Conservation (phyloP, 2,888 invertebrate genomes). For the Ariolimax columbianus region DNA sequence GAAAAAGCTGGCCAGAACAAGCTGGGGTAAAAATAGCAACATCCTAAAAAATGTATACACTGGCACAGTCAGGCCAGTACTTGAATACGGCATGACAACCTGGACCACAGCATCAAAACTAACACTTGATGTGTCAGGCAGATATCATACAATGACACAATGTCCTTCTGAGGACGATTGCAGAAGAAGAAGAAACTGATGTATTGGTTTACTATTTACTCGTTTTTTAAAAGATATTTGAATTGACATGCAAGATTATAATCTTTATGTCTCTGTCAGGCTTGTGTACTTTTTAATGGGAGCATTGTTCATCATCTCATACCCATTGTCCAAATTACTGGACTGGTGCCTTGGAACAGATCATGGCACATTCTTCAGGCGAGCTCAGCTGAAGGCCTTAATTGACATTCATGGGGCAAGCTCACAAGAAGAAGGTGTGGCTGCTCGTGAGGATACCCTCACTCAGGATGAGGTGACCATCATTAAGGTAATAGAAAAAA, state of each 20-base stretch:
- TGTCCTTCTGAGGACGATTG: too few relatives aligned
- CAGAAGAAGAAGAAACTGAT: too few relatives aligned
- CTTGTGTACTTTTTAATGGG: slow-evolving; percentile 76
- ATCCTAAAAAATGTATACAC: too few relatives aligned
- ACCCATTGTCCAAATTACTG: slow-evolving; percentile 77
- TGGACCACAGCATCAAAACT: too few relatives aligned
- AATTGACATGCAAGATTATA: not conserved
- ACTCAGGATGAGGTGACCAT: slow-evolving; percentile 75
- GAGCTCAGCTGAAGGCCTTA: slow-evolving; percentile 75
- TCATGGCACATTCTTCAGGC: slow-evolving; percentile 74
- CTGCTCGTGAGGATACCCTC: slow-evolving; percentile 60
- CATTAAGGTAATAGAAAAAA: slow-evolving; percentile 76
- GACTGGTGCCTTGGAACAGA: slow-evolving; percentile 76
- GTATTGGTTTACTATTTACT: too few relatives aligned
- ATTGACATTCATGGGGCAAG: slow-evolving; percentile 74
- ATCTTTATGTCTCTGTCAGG: slow-evolving; percentile 57
- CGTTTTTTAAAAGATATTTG: not conserved
- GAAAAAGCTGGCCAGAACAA: too few relatives aligned
- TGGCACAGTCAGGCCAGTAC: too few relatives aligned
- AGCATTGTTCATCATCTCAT: slow-evolving; percentile 73
- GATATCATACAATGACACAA: too few relatives aligned
- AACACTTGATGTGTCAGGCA: too few relatives aligned
- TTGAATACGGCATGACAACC: too few relatives aligned
- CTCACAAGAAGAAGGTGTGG: slow-evolving; percentile 39
- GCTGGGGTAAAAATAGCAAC: too few relatives aligned